Base-by-base conservation (phyloP, 2,888 invertebrate genomes). In the Argyresthia goedartella region DNA sequence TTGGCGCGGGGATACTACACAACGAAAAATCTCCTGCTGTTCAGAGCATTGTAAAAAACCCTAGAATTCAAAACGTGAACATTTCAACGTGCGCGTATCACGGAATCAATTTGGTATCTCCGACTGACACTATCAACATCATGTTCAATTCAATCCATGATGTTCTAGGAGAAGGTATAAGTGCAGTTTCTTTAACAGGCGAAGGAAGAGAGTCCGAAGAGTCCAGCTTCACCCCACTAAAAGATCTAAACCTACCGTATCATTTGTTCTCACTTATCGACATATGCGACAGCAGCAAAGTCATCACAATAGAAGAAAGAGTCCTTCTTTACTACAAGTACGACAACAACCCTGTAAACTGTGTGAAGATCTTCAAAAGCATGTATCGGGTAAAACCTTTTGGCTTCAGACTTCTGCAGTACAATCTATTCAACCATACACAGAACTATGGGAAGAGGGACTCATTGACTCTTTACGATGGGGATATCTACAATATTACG, bases 281-380 rank as follows among this genome's bases (percentile, higher is more conserved):
- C 61, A 97, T 99, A 60, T 99, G 99, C 74, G 97, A 98, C 69
- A 94, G 97, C 1, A 92, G 93, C 52, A 99, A 99, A 81, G 94
- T 95, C 69, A 91, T 99, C 13, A 89, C 90, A 1, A 91, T 99
- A 1, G 95, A 96, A 72, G 97, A 98, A 69, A 88, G 98, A 48
- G 91, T 98, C 6, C 77, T 99, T 0, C 72, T 99, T 15, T 99
- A 98, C 72, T 98, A 97, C 78, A 99, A 98, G 73, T 99, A 99
- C 67, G 97, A 97, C 67, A 97, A 97, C 62, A 92, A 93, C 72
- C 96, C 98, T 0, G 95, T 98, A 0, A 99, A 98, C 71, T 99
- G 99, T 70, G 95, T 99, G 0, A 99, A 99, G 78, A 96, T 98
- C 60, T 97, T 99, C 71, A 93, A 93, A 53, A 95, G 96, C 56